These are phyloP conservation scores for Rhombomys opimus DNA, from an alignment of 2,113 vertebrate species.

Conservation along the genomic window DNA sequence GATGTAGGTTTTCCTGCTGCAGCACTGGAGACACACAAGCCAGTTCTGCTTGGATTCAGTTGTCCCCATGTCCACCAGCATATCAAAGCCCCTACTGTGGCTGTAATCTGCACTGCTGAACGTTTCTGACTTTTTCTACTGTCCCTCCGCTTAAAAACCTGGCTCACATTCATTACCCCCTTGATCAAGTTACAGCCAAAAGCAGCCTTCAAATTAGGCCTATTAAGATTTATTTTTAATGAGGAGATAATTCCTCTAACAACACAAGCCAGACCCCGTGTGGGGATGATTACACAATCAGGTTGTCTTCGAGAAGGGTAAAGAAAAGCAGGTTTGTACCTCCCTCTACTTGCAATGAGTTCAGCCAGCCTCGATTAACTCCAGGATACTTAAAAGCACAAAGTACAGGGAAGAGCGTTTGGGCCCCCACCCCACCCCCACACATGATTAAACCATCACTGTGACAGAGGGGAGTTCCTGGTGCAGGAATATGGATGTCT, in stretches of 20 bases:
- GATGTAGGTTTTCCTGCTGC: background rate
- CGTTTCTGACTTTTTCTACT: constrained; percentile 79
- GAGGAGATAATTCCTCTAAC: constrained; percentile 87
- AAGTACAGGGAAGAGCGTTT: background rate
- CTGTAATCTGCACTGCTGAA: constrained; percentile 78
- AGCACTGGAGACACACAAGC: background rate
- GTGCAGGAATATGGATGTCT: constrained; percentile 53
- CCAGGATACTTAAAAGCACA: constrained; percentile 58
- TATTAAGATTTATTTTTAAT: constrained; percentile 84
- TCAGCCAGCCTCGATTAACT: constrained; percentile 53
- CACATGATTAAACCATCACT: constrained; percentile 39
- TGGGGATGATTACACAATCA: constrained; percentile 75
- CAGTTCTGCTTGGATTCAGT: background rate
- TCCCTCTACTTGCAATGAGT: constrained; percentile 53
- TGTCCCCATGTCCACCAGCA: constrained; percentile 32
- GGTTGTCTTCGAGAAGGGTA: constrained; percentile 58
- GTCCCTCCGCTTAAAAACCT: constrained; percentile 66
- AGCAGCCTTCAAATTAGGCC: constrained; percentile 86
- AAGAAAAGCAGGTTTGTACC: constrained; percentile 55
- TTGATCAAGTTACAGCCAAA: constrained; percentile 86
- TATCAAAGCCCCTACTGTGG: constrained; percentile 79
- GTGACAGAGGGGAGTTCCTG: background rate
- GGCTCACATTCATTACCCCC: constrained; percentile 82
- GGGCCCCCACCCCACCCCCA: constrained; percentile 19
- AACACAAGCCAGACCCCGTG: constrained; percentile 85